Evolutionary conservation across 2,113 vertebrate species (phyloP), one percentile per base, ranked within the genome.

Genomic region (Zingel zingel): DNA sequence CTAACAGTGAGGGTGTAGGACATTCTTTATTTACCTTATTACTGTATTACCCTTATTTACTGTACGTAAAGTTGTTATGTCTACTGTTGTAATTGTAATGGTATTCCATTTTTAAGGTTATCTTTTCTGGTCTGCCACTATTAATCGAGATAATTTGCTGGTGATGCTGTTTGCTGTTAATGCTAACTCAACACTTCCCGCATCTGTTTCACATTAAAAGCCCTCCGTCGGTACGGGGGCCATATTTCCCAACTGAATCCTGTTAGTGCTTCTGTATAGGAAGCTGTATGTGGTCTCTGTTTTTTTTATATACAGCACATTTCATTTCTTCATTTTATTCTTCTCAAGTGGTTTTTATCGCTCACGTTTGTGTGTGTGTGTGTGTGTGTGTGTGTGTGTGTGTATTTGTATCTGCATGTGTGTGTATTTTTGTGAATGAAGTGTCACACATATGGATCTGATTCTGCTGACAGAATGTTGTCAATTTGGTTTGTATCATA

Each of bases 171-270:
- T 81, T 66, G 53, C 66, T 30, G 71, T 71, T 75, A 39, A 53
- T 71, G 67, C 79, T 25, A 74, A 65, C 57, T 74, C 83, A 61
- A 80, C 77, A 77, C 45, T 61, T 86, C 68, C 59, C 77, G 66
- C 57, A 64, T 36, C 75, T 86, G 83, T 50, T 77, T 72, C 66
- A 77, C 56, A 74, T 83, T 65, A 83, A 78, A 73, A 68, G 23
- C 18, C 64, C n/a, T 45, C 11, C 51, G 53, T 64, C 6, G 9
- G 56, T 68, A 68, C 39, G 50, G 25, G 39, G 47, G 18, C 14
- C 50, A n/a, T 11, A 30, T 69, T 66, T 75, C 79, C 48, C 83
- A 58, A 11, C 54, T 73, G 71, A 76, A 47, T 72, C 16, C 30
- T n/a, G 16, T 78, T 36, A 53, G 19, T 59, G 23, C 65, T 67